These are phyloP conservation scores for Danio aesculapii DNA, from an alignment of 2,797 vertebrate species.

Conservation along the genomic window DNA sequence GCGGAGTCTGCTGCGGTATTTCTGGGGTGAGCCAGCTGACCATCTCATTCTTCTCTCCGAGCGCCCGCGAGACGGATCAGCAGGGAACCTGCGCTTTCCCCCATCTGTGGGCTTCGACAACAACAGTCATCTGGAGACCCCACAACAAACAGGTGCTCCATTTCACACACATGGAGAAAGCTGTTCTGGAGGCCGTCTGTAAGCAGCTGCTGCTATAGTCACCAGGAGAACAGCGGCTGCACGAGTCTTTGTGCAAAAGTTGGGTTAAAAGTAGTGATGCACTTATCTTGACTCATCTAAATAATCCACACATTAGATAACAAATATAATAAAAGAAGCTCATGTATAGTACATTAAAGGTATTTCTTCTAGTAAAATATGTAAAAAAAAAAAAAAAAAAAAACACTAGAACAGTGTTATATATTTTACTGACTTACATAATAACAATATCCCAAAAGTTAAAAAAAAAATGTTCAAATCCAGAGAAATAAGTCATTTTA, in stretches of 20 bases:
- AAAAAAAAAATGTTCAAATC: too few species aligned
- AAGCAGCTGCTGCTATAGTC: conserved; percentile 91
- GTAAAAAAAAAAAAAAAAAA: too few species aligned
- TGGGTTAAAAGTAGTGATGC: conserved; percentile 28
- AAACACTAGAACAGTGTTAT: too few species aligned
- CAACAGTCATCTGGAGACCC: conserved; percentile 89
- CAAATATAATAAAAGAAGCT: too few species aligned
- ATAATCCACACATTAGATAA: too few species aligned
- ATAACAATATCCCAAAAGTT: too few species aligned
- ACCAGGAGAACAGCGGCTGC: conserved; percentile 68
- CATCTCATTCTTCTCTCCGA: conserved; percentile 68
- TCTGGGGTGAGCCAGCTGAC: conserved; percentile 64
- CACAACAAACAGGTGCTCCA: conserved; percentile 92
- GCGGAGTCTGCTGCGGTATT: conserved; percentile 52
- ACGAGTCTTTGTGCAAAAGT: conserved; percentile 63
- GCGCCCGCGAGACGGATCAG: conserved; percentile 59
- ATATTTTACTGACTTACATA: too few species aligned
- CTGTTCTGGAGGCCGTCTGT: conserved; percentile 84
- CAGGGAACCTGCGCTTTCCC: conserved; percentile 70
- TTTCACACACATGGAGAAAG: conserved; percentile 87
- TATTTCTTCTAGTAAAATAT: too few species aligned
- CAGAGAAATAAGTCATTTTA: too few species aligned
- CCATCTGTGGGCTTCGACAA: conserved; percentile 88
- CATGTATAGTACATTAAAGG: too few species aligned
- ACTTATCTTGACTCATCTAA: too few species aligned